Evolutionary conservation across 2,888 invertebrate species (phyloP), one percentile per base, ranked within the genome.

Genomic region (Drosophila acutilabella): DNA sequence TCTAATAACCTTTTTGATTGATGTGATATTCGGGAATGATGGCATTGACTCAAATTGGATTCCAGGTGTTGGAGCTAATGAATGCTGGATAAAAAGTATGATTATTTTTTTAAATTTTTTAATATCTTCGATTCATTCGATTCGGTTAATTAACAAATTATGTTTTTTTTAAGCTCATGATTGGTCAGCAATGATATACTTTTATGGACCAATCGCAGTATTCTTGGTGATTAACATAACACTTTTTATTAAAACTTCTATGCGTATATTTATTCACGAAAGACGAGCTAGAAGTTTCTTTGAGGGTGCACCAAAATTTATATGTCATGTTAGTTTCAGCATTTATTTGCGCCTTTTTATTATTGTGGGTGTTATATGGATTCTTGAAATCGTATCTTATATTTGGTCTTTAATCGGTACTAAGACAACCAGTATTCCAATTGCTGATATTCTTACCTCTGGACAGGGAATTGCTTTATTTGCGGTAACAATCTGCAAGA

Each of bases 361-460:
- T 81, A 96, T 96, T 30, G 96, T 97, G 96, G 97, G 97, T 0
- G 94, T 96, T 33, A 96, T 96, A 87, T 97, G 97, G 97, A 93
- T 94, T 0, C 94, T 96, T 92, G 97, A 97, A 90, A 93, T 96
- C 57, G 92, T 96, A 66, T 95, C 96, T 44, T 96, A 95, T 94
- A 93, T 94, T 4, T 58, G 48, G 5, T 11, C 41, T 58, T 16
- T 54, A 30, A 13, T 56, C 26, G 0, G 1, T 0, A 1, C 4
- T 2, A 1, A 10, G 0, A 0, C 3, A 2, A 16, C 5, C 0
- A 20, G 78, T 4, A 7, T 18, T 0, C 5, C 0, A 0, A 0
- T 62, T 20, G 6, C 30, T 38, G 71, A 73, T 23, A 0, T n/a
- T 0, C 0, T 74, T 0, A 72, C 54, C 36, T 73, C 78, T 18